phyloP scores from a whole-genome alignment of 1,140 invertebrate species.

The Atta cephalotes region DNA sequence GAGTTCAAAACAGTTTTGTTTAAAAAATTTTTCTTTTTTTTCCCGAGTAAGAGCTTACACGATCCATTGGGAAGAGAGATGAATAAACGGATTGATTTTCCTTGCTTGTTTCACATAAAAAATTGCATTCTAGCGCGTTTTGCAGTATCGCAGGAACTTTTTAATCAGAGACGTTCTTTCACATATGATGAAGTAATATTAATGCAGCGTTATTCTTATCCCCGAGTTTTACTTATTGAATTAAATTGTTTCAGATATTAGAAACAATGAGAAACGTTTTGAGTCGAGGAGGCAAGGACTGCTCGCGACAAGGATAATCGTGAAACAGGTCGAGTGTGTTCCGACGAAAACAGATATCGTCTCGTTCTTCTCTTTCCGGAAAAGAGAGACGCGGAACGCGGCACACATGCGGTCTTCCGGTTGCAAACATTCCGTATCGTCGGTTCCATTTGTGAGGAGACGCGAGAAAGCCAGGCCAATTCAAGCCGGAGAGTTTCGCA shows the following conservation, averaged over 20 bases:
- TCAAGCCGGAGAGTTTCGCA: slow-evolving; percentile 43
- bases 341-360: slow-evolving; percentile 35
- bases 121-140: neutral
- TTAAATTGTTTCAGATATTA: slow-evolving; percentile 33
- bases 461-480: slow-evolving; percentile 53
- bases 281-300: neutral
- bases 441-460: slow-evolving; percentile 5
- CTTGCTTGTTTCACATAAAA: neutral
- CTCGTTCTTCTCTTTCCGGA: neutral
- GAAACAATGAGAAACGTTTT: slow-evolving; percentile 5
- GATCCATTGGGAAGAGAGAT: neutral
- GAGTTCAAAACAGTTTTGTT: neutral
- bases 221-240: neutral
- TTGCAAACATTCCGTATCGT: slow-evolving; percentile 13
- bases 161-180: slow-evolving; percentile 11
- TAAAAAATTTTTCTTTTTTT: neutral
- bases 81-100: neutral
- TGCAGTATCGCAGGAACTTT: neutral
- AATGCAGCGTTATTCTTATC: neutral
- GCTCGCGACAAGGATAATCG: slow-evolving; percentile 42
- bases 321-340: slow-evolving; percentile 49
- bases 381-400: slow-evolving; percentile 7
- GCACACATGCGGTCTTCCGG: slow-evolving; percentile 19
- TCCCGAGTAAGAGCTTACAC: slow-evolving; percentile 28
- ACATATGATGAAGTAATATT: slow-evolving; percentile 7